phyloP scores from a whole-genome alignment of 1,140 invertebrate species.

The Drosophila jambulina region DNA sequence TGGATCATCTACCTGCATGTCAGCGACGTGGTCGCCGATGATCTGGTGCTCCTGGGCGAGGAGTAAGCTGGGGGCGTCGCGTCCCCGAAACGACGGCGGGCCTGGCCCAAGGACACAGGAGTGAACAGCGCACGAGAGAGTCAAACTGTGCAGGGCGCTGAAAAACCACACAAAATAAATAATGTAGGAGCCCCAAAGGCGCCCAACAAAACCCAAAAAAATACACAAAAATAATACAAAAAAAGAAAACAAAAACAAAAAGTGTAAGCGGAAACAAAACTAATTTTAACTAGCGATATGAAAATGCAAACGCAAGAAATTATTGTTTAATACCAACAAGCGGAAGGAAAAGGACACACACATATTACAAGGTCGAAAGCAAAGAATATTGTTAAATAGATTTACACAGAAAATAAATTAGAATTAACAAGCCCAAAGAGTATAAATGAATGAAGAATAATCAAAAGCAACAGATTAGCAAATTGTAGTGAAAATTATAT shows the following conservation, averaged over 20 bases:
- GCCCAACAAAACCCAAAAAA: conserved; percentile 23
- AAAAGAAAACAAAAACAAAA: conserved; percentile 35
- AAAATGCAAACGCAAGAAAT: conserved; percentile 67
- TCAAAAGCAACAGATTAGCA: conserved; percentile 76
- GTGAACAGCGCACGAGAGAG: conserved; percentile 75
- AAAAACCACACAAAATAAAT: conserved; percentile 63
- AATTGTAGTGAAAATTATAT: conserved; percentile 71
- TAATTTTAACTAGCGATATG: conserved; percentile 82
- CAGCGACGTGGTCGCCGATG: conserved; percentile 96
- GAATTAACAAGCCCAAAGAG: conserved; percentile 50
- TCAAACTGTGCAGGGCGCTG: conserved; percentile 77
- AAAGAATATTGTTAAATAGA: conserved; percentile 83
- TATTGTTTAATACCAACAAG: conserved; percentile 73
- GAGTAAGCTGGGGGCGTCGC: conserved; percentile 83
- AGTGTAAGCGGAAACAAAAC: conserved; percentile 55
- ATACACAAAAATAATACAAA: conserved; percentile 28
- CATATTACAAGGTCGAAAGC: conserved; percentile 73
- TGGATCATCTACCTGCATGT: conserved; percentile 99
- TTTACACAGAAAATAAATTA: conserved; percentile 61
- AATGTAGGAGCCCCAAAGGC: background rate
- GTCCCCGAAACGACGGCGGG: conserved; percentile 6
- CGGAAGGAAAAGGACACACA: conserved; percentile 45
- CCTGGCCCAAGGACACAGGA: conserved; percentile 27
- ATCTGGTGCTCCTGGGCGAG: conserved; percentile 94
- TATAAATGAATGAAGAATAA: conserved; percentile 70